Percentiles rank a stretch among this genome's conserved stretches.
Evolutionary conservation across 2,888 invertebrate species (phyloP).

Genomic region (Sicus ferrugineus): DNA sequence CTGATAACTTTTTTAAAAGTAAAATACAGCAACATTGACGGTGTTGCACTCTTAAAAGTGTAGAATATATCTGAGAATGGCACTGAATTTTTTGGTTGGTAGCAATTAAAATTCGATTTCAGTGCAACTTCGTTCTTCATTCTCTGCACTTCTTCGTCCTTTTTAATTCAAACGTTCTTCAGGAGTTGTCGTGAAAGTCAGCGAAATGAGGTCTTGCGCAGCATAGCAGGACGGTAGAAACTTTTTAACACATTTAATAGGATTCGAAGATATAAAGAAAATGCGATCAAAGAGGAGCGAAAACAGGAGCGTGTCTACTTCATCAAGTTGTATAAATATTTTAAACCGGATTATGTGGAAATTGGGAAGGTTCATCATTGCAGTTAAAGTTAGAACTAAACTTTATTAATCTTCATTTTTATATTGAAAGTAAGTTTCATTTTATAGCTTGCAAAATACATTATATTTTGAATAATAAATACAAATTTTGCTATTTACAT

Average conservation of each 20-base stretch:
- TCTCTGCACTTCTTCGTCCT: not conserved
- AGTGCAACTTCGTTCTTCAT: not conserved
- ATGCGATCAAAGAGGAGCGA: not conserved
- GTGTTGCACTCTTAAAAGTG: not conserved
- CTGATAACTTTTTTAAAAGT: not conserved
- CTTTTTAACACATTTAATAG: not conserved
- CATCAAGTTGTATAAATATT: too few species aligned
- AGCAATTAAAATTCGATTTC: constrained; percentile 7
- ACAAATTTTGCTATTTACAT: too few species aligned
- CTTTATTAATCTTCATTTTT: too few species aligned
- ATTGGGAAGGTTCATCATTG: too few species aligned
- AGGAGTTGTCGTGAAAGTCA: not conserved
- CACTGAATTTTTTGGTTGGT: not conserved
- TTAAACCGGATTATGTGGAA: too few species aligned
- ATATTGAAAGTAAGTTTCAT: too few species aligned
- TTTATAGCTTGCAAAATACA: too few species aligned
- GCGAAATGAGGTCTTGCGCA: not conserved
- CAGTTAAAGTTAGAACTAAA: too few species aligned
- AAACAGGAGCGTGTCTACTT: too few species aligned
- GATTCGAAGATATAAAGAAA: too few species aligned
- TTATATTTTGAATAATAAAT: not conserved
- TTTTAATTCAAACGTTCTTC: not conserved
- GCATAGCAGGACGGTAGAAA: not conserved
- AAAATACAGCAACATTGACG: too few species aligned
- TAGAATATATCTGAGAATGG: not conserved